Base-by-base conservation (phyloP, 2,888 invertebrate genomes). In the Hydriomena furcata region DNA sequence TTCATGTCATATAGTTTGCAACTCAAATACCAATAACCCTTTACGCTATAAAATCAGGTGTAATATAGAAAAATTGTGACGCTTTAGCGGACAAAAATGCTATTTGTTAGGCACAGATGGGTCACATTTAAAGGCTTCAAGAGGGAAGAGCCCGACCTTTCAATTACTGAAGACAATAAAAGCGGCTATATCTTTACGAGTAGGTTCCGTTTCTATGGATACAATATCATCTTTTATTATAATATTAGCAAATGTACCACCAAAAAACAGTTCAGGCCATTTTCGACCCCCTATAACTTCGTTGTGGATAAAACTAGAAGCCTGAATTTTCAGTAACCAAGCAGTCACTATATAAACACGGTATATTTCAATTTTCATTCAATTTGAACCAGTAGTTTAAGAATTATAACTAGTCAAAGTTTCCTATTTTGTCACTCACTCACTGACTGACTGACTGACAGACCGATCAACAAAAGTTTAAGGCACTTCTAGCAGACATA, bases 121-220 rank as follows among this genome's bases (percentile, higher is more conserved):
- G 78, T 67, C 70, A 76, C 76, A 74, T 82, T 84, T 82, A 76
- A 80, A 75, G 73, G 76, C 74, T 76, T 66, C 48, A 57, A 64
- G 67, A 71, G 76, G 73, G 75, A 75, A 78, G 74, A 76, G 73
- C 71, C 72, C 73, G 76, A 79, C 83, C 84, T 84, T 86, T 86
- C 87, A 87, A 85, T 87, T 88, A 87, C 83, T 71, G 76, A 74
- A 83, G 76, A 84, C 84, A 84, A 83, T 87, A 84, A 84, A 84
- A 77, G 72, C 73, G 73, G 78, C 74, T 80, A 78, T 84, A 31
- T 84, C 79, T 77, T 61, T 72, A 76, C 62, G 65, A 65, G 66
- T 58, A 44, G 54, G 51, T 49, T 45, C 51, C 40, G 37, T 48
- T 40, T 40, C 52, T 40, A 55, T 54, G 52, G 40, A 32, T 32